These are phyloP conservation scores for Drosophila paranaensis DNA, from an alignment of 2,888 invertebrate species.

Conservation along the genomic window DNA sequence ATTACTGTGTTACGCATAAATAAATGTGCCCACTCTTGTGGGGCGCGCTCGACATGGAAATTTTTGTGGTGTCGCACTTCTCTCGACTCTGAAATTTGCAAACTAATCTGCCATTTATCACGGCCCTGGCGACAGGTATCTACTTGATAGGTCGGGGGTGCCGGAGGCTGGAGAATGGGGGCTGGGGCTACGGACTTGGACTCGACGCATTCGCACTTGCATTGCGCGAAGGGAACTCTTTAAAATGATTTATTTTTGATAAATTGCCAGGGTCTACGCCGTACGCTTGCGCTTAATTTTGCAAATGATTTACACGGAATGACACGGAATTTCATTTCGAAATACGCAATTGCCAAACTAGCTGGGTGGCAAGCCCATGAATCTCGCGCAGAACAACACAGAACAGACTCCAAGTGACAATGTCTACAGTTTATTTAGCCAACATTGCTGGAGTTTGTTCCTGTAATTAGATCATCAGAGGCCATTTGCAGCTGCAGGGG, in stretches of 20 bases:
- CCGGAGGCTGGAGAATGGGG: no score
- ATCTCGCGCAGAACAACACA: constrained; percentile 42
- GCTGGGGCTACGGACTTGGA: constrained; percentile 6
- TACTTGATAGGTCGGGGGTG: constrained; percentile 23
- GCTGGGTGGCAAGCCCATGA: constrained; percentile 82
- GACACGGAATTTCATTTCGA: constrained; percentile 83
- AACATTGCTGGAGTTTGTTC: constrained; percentile 40
- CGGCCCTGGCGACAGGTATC: constrained; percentile 76
- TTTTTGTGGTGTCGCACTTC: constrained; percentile 60
- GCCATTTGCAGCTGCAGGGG: constrained; percentile 6
- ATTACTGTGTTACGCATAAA: constrained; percentile 72
- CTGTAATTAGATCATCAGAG: constrained; percentile 66
- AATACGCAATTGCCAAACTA: constrained; percentile 79
- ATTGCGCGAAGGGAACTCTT: constrained; percentile 68
- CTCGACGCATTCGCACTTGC: constrained; percentile 26
- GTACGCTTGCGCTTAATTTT: constrained; percentile 59
- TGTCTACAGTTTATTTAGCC: constrained; percentile 28
- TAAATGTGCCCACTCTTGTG: constrained; percentile 31
- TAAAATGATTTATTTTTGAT: constrained; percentile 84
- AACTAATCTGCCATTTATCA: constrained; percentile 83
- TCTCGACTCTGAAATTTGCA: constrained; percentile 67
- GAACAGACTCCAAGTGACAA: constrained; percentile 46
- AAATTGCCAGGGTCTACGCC: constrained; percentile 73
- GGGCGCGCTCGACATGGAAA: constrained; percentile 46
- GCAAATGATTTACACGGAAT: constrained; percentile 82